Evolutionary conservation across 1,140 invertebrate species (phyloP), one percentile per base, ranked within the genome.

Genomic region (Theocolax elegans): DNA sequence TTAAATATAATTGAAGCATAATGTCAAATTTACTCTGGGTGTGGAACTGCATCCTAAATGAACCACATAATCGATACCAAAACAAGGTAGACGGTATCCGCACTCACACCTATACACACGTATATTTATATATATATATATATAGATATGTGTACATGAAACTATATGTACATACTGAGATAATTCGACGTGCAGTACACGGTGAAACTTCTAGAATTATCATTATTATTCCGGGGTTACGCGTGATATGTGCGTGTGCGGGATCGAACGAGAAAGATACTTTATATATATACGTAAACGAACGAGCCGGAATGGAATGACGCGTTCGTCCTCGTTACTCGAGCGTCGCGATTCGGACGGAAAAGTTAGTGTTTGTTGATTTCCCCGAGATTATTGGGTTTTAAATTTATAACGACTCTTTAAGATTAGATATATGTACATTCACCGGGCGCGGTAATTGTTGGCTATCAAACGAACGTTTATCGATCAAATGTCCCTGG

Each of bases 191-290:
- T 23, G 44, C 59, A 29, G 31, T 10, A 17, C 27, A 8, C 7
- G 63, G 15, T 44, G 42, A 58, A 58, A 56, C 25, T 67, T 46
- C 25, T 40, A 42, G n/a, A 67, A 58, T 56, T 67, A 67, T 56
- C 53, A 58, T 65, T 67, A 67, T 67, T 67, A 67, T 58, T 44
- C 40, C 13, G 31, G 0, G n/a, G n/a, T n/a, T n/a, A 13, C 27
- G 13, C 62, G 27, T 46, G 63, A 58, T 67, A 35, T 17, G 40
- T 31, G 27, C 35, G 15, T 10, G 38, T 25, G 12, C 10, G 31
- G 27, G 8, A 21, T 1, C 27, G 60, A 21, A 3, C n/a, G 29
- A 49, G 29, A 63, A 49, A 49, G 60, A 63, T 49, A 62, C n/a
- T 9, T 19, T 46, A 17, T 13, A 25, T 60, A n/a, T 29, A 15